Evolutionary conservation across 2,888 invertebrate genomes (phyloP).

Genomic region (Monochamus alternatus): DNA sequence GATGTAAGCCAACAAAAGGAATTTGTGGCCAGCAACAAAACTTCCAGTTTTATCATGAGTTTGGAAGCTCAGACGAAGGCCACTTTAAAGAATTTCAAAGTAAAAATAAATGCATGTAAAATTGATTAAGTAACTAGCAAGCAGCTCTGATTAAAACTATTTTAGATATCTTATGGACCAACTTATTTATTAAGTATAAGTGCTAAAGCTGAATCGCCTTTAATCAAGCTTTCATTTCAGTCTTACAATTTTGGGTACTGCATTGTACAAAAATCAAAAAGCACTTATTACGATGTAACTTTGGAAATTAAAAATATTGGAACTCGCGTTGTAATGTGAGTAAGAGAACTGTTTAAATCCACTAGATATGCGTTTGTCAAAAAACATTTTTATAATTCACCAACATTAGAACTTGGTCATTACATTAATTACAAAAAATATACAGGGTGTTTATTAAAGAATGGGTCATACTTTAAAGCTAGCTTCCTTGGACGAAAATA

Average conservation of each 20-base stretch:
- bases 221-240: constrained; percentile 77
- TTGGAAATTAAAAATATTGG: constrained; percentile 66
- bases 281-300: constrained; percentile 69
- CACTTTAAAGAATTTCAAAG: constrained; percentile 46
- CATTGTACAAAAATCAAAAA: constrained; percentile 74
- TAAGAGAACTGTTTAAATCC: constrained; percentile 1
- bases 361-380: no score
- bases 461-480: no score
- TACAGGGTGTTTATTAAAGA: no score
- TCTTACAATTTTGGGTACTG: constrained; percentile 80
- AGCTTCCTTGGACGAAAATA: no score
- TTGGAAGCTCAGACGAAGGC: constrained; percentile 45
- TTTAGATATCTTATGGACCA: constrained; percentile 80
- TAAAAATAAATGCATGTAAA: constrained; percentile 50
- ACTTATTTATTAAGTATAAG: constrained; percentile 75
- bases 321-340: constrained; percentile 50
- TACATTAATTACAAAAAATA: no score
- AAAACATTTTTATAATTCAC: no score
- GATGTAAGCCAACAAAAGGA: constrained; percentile 47
- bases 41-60: background rate
- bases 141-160: constrained; percentile 35
- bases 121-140: constrained; percentile 4
- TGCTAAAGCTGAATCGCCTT: constrained; percentile 75
- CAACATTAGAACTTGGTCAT: no score
- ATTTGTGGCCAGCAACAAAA: constrained; percentile 43